Conservation (phyloP, 2,797 vertebrate species). For the Peromyscus attwateri region DNA sequence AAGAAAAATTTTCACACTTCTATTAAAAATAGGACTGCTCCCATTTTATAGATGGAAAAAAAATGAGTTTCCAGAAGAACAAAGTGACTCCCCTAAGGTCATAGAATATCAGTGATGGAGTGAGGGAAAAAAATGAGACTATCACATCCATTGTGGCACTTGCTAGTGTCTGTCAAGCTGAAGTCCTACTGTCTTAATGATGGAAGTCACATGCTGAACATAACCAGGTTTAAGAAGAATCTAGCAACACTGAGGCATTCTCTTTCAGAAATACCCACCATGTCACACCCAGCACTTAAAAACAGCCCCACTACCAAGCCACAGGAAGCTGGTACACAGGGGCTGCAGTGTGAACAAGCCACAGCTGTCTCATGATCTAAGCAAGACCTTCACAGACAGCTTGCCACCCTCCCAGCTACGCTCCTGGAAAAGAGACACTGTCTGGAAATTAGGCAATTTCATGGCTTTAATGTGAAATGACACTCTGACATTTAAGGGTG, state of each 20-base stretch:
- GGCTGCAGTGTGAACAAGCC: neutral
- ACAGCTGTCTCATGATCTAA: neutral
- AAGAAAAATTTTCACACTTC: neutral
- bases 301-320: neutral
- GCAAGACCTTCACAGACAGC: neutral
- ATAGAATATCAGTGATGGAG: neutral
- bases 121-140: neutral
- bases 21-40: neutral
- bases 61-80: slow-evolving; percentile 6
- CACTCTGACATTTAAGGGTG: neutral
- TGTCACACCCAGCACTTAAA: neutral
- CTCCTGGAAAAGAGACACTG: neutral
- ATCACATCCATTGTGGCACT: neutral
- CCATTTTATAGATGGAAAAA: neutral
- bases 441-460: neutral
- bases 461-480: neutral
- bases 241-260: neutral
- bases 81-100: neutral
- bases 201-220: neutral
- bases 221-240: neutral
- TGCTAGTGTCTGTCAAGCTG: neutral
- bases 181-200: neutral
- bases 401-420: neutral
- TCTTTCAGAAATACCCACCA: neutral
- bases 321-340: neutral